phyloP scores from a whole-genome alignment of 2,797 vertebrate genomes.

The Pipistrellus pipistrellus region DNA sequence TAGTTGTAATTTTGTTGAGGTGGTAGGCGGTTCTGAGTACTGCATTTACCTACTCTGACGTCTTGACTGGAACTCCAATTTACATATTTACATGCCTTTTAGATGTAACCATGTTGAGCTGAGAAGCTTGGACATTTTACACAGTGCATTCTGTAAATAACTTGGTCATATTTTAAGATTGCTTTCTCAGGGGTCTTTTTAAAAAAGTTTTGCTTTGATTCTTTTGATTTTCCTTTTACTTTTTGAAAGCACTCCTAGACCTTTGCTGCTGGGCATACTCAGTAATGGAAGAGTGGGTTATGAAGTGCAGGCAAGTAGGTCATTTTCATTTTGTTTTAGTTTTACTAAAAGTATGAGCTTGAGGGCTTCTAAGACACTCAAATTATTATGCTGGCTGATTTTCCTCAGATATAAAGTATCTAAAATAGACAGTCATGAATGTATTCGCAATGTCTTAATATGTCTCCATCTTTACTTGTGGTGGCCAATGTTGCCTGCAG shows the following conservation, averaged over 20 bases:
- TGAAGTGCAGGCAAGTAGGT: background rate
- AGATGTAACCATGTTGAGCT: slow-evolving; percentile 52
- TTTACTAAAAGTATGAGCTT: slow-evolving; percentile 7
- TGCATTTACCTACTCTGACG: background rate
- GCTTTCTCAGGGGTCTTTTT: slow-evolving; percentile 2
- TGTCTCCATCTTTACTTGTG: background rate
- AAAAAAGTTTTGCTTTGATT: background rate
- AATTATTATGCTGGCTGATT: background rate
- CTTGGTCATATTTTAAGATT: slow-evolving; percentile 63
- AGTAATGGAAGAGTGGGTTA: slow-evolving; percentile 14
- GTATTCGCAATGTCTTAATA: background rate
- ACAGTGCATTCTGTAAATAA: slow-evolving; percentile 57
- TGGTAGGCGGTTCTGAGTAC: too few species aligned
- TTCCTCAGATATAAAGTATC: background rate
- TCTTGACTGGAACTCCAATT: background rate
- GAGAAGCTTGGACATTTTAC: slow-evolving; percentile 69
- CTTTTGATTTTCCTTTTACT: background rate
- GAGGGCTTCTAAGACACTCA: background rate
- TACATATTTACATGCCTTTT: slow-evolving; percentile 46
- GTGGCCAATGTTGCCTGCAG: background rate
- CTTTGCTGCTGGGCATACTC: slow-evolving; percentile 6
- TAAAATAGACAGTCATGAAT: background rate
- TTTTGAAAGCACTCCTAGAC: slow-evolving; percentile 14
- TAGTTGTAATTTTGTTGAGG: background rate
- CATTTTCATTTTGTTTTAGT: slow-evolving; percentile 29